Evolutionary conservation across 2,113 vertebrate genomes (phyloP), one percentile per base, ranked within the genome.

Genomic region (Nicator chloris): DNA sequence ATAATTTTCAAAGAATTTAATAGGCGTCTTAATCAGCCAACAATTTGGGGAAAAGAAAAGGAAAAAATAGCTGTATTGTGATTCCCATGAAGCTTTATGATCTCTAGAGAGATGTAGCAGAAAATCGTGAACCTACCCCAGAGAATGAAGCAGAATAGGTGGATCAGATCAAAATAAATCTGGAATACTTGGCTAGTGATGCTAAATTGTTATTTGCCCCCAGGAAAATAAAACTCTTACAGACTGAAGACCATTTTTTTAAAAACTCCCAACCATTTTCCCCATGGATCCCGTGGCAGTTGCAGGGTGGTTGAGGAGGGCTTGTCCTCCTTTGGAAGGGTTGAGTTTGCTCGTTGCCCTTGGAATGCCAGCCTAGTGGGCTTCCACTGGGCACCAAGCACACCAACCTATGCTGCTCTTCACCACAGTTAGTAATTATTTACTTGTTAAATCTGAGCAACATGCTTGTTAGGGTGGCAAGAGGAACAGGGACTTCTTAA

Each of bases 201-300:
- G 28, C 8, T 78, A 57, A 81, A 69, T 20, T 86, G 31, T 4
- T 78, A 27, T 51, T 91, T 84, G 2, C 2, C 20, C 15, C 4
- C 31, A 20, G 6, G 54, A 61, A 63, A 79, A 53, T 30, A 61
- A 69, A 70, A 35, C 8, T 54, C 13, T 42, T 44, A 11, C 1
- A 10, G 28, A 33, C 11, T 0, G 0, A 68, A 70, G 44, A 18
- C 8, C 4, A 5, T 49, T 39, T 61, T 82, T 60, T 61, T 0
- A 7, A 42, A 80, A 90, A 31, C 14, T 81, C 18, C 3, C 21
- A 49, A 11, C 8, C 6, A 4, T 54, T 90, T 77, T 80, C 47
- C 17, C 11, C 1, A 4, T 50, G 61, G 64, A 54, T 73, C 33
- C 35, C 27, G 20, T n/a, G 30, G 39, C 31, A 60, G 30, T 30